Base-by-base conservation (phyloP, 2,113 vertebrate genomes). In the Coreoperca whiteheadi region DNA sequence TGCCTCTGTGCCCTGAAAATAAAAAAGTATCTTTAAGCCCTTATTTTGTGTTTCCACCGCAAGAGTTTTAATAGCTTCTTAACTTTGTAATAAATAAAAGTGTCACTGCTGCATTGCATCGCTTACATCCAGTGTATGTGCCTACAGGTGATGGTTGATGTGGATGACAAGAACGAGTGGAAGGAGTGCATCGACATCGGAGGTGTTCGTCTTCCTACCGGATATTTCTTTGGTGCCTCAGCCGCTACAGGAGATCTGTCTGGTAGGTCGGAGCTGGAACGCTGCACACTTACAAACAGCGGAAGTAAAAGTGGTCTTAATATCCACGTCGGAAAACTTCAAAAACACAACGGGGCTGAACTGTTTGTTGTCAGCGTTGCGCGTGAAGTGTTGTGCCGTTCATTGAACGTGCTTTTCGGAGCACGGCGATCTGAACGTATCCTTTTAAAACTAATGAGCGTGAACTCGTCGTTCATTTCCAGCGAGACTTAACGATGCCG, bases 241-340 rank as follows among this genome's bases (percentile, higher is more conserved):
- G 97, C 98, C 1, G 98, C 97, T 77, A 99, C 98, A 0, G 98
- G 98, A n/a, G 98, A 99, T 88, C 93, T 99, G 1, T 98, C 98
- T 10, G 98, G 98, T 99, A 88, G 92, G 94, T 32, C 6, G 0
- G 30, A 21, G 72, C 16, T 30, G 7, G 20, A 25, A 23, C 34
- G 25, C 30, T 65, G 20, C 59, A 41, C 57, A 11, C 21, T 16
- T 5, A 46, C 20, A 43, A 37, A 41, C 41, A 9, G 9, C 23
- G 2, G 5, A 39, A 11, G 16, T 5, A 48, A 21, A n/a, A n/a
- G n/a, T n/a, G n/a, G n/a, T n/a, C n/a, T n/a, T n/a, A 8, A 60
- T 32, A 2, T 25, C 4, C 43, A 15, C 3, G 7, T 14, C 8
- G 9, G 16, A 8, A 21, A 6, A 16, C 8, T 28, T 41, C 21